These are phyloP conservation scores for Natator depressus DNA, from an alignment of 2,113 vertebrate species.

Conservation along the genomic window DNA sequence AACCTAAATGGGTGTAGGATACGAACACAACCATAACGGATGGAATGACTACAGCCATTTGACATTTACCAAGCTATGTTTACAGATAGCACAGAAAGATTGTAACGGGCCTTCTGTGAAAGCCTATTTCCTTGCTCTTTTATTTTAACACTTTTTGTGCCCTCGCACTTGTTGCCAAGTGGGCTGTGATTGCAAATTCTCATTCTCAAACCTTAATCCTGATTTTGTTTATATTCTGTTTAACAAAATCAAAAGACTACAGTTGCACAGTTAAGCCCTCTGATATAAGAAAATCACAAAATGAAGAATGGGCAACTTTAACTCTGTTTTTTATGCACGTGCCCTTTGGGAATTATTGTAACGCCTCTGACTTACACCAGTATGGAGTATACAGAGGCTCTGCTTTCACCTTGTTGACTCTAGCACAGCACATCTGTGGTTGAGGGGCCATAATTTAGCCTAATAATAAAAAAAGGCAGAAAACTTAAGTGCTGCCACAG, in stretches of 20 bases:
- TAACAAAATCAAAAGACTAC: background rate
- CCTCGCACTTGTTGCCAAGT: background rate
- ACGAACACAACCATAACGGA: background rate
- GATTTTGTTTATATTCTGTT: background rate
- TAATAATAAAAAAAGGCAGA: background rate
- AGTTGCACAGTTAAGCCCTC: fast-evolving
- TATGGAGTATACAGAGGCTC: background rate
- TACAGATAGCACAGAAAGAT: background rate
- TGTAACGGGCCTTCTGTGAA: background rate
- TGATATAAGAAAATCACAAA: background rate
- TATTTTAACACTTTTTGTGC: background rate
- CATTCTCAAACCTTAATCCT: background rate
- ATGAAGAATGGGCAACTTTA: background rate
- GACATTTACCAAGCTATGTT: background rate
- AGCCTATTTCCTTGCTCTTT: background rate
- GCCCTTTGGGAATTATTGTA: background rate
- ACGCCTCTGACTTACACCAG: background rate
- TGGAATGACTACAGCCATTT: background rate
- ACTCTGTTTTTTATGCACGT: background rate
- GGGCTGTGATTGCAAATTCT: background rate
- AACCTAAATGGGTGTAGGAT: conserved; percentile 13
- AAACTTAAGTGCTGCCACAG: background rate
- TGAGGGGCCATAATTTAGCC: too few relatives aligned
- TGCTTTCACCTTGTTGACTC: too few relatives aligned
- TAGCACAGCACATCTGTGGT: too few relatives aligned